Conservation (phyloP, 2,113 vertebrate species). For the Ailuropoda melanoleuca region DNA sequence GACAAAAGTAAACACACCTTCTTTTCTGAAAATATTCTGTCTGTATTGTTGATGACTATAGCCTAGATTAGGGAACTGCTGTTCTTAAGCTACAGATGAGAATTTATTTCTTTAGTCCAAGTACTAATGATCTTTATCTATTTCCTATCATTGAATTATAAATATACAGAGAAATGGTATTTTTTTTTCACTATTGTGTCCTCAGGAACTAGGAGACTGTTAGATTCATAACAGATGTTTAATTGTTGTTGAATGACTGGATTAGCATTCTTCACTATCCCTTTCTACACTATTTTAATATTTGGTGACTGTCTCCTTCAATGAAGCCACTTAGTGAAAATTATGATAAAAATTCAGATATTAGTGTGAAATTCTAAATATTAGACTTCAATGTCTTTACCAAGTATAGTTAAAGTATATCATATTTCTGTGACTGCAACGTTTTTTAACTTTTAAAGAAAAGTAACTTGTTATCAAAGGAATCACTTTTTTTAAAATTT, state of each 20-base stretch:
- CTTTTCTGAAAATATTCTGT: neutral
- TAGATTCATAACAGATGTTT: neutral
- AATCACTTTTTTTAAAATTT: neutral
- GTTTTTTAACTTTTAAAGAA: neutral
- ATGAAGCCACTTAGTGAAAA: neutral
- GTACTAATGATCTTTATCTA: neutral
- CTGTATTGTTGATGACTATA: neutral
- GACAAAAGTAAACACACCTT: neutral
- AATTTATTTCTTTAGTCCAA: neutral
- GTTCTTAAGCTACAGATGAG: neutral
- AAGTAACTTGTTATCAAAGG: neutral
- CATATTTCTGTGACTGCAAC: neutral
- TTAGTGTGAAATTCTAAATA: neutral
- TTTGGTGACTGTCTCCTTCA: neutral
- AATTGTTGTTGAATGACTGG: neutral
- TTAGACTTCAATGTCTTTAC: neutral
- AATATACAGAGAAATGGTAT: neutral
- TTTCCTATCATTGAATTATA: neutral
- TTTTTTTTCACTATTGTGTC: neutral
- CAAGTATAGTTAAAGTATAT: neutral
- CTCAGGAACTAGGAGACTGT: neutral
- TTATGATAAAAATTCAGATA: neutral
- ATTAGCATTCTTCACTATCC: neutral
- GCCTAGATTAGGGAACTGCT: neutral
- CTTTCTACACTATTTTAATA: neutral